Evolutionary conservation across 2,797 vertebrate genomes (phyloP), one percentile per base, ranked within the genome.

Genomic region (Eurystomus glaucurus): DNA sequence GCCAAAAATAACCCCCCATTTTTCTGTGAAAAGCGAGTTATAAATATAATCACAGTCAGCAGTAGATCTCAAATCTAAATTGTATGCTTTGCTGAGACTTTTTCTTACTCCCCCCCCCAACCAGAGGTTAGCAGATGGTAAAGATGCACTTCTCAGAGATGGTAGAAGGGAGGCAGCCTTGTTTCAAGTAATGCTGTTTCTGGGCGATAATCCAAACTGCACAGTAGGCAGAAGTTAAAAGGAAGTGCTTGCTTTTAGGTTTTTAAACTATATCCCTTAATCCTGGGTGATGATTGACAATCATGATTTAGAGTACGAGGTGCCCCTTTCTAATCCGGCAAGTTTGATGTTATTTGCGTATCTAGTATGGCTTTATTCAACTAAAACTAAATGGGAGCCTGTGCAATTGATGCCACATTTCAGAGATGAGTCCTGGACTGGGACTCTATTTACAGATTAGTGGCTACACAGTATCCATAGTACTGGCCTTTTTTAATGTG

Each of bases 241-340:
- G 99, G 99, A 99, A 99, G 99, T 99, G 99, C 99, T 98, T 99
- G 99, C 99, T 99, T 99, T 99, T 99, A 99, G 99, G 98, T 99
- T 99, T 99, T 99, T 99, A 99, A 99, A 99, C 99, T 99, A 99
- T 99, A 99, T 99, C 99, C 99, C 99, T 99, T 99, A 99, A 99
- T 99, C 99, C 99, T 98, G 99, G 98, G 98, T 98, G 99, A 99
- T 99, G 99, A 99, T 99, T 99, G 99, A 99, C 99, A 99, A 99
- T 99, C 99, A 98, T 99, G 99, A 99, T 99, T 99, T 99, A 99
- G 99, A 99, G 99, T 99, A 99, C 98, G 99, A 99, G 99, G 99
- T 99, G 99, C 99, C 99, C 99, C 98, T 98, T 99, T 99, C 99
- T 99, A 99, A 99, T 99, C 99, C 98, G 98, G 98, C 98, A 99